Base-by-base conservation (phyloP, 2,113 vertebrate genomes). In the Notothenia coriiceps region DNA sequence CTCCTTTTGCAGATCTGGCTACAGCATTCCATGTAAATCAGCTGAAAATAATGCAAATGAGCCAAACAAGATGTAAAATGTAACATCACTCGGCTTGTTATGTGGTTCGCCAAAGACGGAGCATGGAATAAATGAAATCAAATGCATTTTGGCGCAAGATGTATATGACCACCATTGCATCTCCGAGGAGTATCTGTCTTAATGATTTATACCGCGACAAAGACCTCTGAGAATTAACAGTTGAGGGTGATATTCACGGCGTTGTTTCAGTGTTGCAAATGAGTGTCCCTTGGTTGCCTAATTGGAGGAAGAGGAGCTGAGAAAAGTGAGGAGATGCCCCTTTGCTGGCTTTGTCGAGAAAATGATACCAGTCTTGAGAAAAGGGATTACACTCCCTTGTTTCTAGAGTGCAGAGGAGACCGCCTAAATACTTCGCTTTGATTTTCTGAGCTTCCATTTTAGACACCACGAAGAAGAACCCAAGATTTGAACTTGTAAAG, bases 141-240 rank as follows among this genome's bases (percentile, higher is more conserved):
- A 91, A 88, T 85, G 86, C 70, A 59, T 89, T 91, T 87, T 87
- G 88, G 83, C 77, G 74, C 83, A 67, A 87, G 89, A 92, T 82
- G 83, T 88, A 83, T 91, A 77, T 91, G 87, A 93, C 92, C 88
- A 86, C 91, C 83, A 60, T 54, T 43, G 87, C 86, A 93, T 95
- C 95, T 95, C 93, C 20, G 69, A 94, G 94, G 94, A 95, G 89
- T 86, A 91, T 89, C 92, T 94, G 94, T 94, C 95, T 91, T 94
- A 92, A 95, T 96, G 94, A 96, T 95, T 96, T 93, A 95, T 95
- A 90, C 78, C 79, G 65, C 86, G 86, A 86, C 80, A 66, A 76
- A 94, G 87, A 85, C 94, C 93, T 94, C 74, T 69, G 93, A 95
- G 94, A 91, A 94, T 94, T 93, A 90, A 84, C 88, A 90, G 90